A percentile compares a stretch with the other conserved stretches of the same genome.
Conservation (phyloP, 2,888 invertebrate genomes). For the Archips xylosteana region DNA sequence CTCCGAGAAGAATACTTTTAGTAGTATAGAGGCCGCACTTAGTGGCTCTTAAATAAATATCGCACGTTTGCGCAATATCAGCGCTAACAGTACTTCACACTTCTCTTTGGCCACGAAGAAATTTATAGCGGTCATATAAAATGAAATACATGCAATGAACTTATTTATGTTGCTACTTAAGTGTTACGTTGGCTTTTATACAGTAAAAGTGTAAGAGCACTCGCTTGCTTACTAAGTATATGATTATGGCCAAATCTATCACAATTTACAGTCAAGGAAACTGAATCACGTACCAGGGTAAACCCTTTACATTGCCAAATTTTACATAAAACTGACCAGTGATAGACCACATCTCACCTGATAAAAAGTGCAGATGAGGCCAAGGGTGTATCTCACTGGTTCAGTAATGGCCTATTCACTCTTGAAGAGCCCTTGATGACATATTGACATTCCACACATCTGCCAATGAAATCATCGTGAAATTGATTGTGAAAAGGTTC, state of each 20-base stretch:
- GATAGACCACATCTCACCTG: too few species aligned
- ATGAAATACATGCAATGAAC: conserved; percentile 56
- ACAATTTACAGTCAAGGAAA: too few species aligned
- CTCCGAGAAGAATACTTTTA: neutral
- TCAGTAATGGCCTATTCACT: too few species aligned
- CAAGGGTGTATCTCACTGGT: too few species aligned
- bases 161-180: conserved; percentile 59
- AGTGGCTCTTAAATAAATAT: conserved; percentile 81
- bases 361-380: too few species aligned
- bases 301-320: too few species aligned
- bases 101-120: conserved; percentile 64
- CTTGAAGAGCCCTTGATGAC: too few species aligned
- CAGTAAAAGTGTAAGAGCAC: conserved; percentile 31
- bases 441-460: too few species aligned
- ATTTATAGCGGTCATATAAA: conserved; percentile 75
- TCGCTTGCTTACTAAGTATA: conserved; percentile 12
- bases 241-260: neutral
- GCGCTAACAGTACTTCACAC: conserved; percentile 81
- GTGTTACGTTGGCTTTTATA: conserved; percentile 34
- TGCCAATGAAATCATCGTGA: too few species aligned
- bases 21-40: conserved; percentile 51
- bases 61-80: conserved; percentile 78
- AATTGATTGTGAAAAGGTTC: too few species aligned
- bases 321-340: too few species aligned
- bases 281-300: too few species aligned